These are phyloP conservation scores for Conopomorpha cramerella DNA, from an alignment of 1,140 invertebrate genomes.

Conservation along the genomic window DNA sequence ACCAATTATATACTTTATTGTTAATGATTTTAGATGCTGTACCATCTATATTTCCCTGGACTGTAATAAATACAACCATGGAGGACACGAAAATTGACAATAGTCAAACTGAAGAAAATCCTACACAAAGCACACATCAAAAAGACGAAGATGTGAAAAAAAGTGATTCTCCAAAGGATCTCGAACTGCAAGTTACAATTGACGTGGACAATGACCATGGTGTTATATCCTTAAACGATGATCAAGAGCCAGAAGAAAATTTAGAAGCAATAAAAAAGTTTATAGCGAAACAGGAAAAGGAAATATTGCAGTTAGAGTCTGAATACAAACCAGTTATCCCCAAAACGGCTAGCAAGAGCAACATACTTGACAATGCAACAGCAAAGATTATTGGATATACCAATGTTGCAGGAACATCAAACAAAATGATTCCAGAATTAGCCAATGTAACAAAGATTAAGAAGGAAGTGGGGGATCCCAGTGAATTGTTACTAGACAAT, in stretches of 20 bases:
- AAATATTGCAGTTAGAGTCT: slow-evolving; percentile 8
- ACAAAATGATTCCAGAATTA: no score
- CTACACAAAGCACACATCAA: no score
- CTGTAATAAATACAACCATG: slow-evolving; percentile 4
- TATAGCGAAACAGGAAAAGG: slow-evolving; percentile 31
- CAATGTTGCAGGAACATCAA: no score
- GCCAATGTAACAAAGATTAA: no score
- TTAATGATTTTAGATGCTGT: slow-evolving; percentile 29
- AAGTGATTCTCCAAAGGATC: no score
- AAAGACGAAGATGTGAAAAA: slow-evolving; percentile 5
- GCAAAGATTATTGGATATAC: no score
- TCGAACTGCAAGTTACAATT: slow-evolving; percentile 6
- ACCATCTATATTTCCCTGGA: slow-evolving; percentile 42
- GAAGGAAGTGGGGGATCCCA: no score
- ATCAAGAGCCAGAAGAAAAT: slow-evolving; percentile 36
- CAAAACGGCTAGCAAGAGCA: background rate
- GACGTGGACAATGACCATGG: slow-evolving; percentile 1
- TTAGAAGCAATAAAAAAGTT: slow-evolving; percentile 35
- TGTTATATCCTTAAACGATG: slow-evolving; percentile 33
- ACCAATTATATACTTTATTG: no score
- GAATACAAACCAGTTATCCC: background rate
- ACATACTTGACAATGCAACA: no score
- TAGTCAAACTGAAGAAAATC: no score
- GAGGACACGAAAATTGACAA: no score
- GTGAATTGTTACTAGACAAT: background rate